Evolutionary conservation across 2,888 invertebrate genomes (phyloP), one percentile per base, ranked within the genome.

Genomic region (Liodrosophila aerea): DNA sequence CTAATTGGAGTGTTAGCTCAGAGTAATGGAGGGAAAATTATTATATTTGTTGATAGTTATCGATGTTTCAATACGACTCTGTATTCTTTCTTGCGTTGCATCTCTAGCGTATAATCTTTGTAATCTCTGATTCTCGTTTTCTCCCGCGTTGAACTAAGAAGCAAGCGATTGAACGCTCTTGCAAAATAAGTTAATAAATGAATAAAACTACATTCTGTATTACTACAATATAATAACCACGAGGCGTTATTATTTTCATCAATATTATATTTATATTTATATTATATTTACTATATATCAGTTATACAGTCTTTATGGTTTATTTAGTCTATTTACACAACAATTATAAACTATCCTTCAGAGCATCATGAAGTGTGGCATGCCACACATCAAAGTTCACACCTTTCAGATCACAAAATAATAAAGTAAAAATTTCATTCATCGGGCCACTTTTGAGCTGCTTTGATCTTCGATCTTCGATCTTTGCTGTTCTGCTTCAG

Each of bases 301-400:
- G 7, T 7, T 34, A 13, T 2, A 13, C 7, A 33, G 4, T 15
- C 16, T 9, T 16, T 15, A 37, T 4, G 16, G 9, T 40, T 11
- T 15, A n/a, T 22, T 4, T 1, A 22, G 27, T 7, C 18, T n/a
- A n/a, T 39, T n/a, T 39, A 9, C 16, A 39, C 1, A 11, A 4
- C 11, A 27, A 27, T 41, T 27, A 29, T 41, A 9, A 13, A 13
- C 11, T 18, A 39, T 2, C 16, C 7, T 29, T 29, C 29, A 9
- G 8, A 16, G 16, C 39, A 16, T 13, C 49, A 31, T 18, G 36
- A 29, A 13, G 57, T 37, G 39, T 22, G 16, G 16, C 33, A 80
- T 65, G 65, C 73, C 81, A 60, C 81, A 60, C 76, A 64, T 60
- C 81, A 73, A 70, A 84, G 64, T 64, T 77, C 77, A 63, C 76